Evolutionary conservation across 2,113 vertebrate species (phyloP).

Genomic region (Morone saxatilis): DNA sequence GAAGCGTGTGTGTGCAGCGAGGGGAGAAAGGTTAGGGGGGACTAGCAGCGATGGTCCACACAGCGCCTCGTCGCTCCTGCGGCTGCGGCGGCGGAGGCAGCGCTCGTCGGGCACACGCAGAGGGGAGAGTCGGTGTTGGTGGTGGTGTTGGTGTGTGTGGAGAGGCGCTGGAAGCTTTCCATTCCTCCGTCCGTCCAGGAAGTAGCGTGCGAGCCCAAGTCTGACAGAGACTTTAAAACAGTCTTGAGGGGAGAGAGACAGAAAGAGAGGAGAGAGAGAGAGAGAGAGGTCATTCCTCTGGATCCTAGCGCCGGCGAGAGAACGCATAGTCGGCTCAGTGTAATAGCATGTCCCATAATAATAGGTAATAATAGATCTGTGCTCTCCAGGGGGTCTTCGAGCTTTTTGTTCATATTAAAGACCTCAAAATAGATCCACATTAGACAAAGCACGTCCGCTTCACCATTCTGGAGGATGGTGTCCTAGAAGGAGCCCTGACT

Average conservation of each 20-base stretch:
- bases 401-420: conserved; percentile 23
- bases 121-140: conserved; percentile 62
- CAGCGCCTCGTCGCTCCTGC: conserved; percentile 32
- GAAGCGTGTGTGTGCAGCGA: not conserved
- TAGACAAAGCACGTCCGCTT: not conserved
- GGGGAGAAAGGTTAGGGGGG: not conserved
- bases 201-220: conserved; percentile 90
- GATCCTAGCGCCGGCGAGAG: conserved; percentile 83
- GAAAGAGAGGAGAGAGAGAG: conserved; percentile 62
- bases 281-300: conserved; percentile 72
- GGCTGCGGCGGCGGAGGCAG: conserved; percentile 75
- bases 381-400: conserved; percentile 26
- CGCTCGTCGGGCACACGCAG: conserved; percentile 77
- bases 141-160: conserved; percentile 55
- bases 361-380: conserved; percentile 48
- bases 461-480: not conserved
- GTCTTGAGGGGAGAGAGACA: conserved; percentile 63
- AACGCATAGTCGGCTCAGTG: not conserved
- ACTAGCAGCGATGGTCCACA: conserved; percentile 74
- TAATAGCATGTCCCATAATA: conserved; percentile 27
- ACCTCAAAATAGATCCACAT: conserved; percentile 35
- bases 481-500: not conserved
- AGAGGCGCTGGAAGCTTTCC: conserved; percentile 86
- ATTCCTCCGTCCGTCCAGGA: conserved; percentile 92
- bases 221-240: conserved; percentile 94